These are phyloP conservation scores for Mamestra brassicae DNA, from an alignment of 2,888 invertebrate genomes.

Conservation along the genomic window DNA sequence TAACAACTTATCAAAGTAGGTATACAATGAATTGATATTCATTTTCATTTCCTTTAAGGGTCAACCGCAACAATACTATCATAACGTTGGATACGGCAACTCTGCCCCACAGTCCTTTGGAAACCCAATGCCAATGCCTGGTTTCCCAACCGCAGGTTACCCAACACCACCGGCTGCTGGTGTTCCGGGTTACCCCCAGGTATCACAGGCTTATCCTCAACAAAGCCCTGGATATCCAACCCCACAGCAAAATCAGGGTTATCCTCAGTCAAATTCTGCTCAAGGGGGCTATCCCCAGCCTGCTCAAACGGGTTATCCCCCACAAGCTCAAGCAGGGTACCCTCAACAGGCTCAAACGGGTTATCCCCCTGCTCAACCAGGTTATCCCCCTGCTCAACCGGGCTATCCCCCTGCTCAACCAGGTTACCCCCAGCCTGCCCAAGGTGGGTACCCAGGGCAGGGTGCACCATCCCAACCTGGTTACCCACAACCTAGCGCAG, in stretches of 20 bases:
- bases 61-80: constrained; percentile 87
- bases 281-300: constrained; percentile 70
- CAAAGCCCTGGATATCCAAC: constrained; percentile 70
- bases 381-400: constrained; percentile 70
- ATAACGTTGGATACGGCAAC: constrained; percentile 88
- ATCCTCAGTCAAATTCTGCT: constrained; percentile 69
- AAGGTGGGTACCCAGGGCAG: not conserved
- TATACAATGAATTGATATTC: constrained; percentile 67
- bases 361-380: constrained; percentile 67
- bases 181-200: constrained; percentile 81
- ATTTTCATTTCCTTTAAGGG: constrained; percentile 89
- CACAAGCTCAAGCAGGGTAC: constrained; percentile 70
- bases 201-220: constrained; percentile 77
- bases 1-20: not conserved
- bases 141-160: constrained; percentile 85
- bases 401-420: constrained; percentile 42
- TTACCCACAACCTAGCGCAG: constrained; percentile 68
- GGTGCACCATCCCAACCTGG: constrained; percentile 49
- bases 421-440: constrained; percentile 62
- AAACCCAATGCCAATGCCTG: constrained; percentile 87
- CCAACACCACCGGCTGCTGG: constrained; percentile 82
- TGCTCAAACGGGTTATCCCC: constrained; percentile 71
- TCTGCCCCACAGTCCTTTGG: constrained; percentile 88
- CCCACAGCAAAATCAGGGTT: constrained; percentile 74
- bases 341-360: constrained; percentile 63